Evolutionary conservation across 2,113 vertebrate genomes (phyloP).

Genomic region (Vireo altiloquus): DNA sequence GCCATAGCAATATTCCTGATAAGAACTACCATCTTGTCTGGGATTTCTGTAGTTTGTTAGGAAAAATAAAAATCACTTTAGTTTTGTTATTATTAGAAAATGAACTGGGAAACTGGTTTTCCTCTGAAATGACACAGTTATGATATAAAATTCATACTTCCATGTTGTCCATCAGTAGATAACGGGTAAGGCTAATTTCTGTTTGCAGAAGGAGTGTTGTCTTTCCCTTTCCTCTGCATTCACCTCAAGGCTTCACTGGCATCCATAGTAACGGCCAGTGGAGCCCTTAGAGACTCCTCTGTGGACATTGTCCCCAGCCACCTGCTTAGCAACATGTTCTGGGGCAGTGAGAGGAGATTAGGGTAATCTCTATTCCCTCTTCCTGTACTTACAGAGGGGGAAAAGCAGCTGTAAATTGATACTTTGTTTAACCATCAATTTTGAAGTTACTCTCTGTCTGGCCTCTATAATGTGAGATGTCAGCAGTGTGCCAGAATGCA

Average conservation of each 20-base stretch:
- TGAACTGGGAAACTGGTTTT: neutral
- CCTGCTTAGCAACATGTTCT: slow-evolving; percentile 67
- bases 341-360: slow-evolving; percentile 34
- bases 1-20: neutral
- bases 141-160: neutral
- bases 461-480: neutral
- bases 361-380: neutral
- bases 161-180: neutral
- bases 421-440: slow-evolving; percentile 25
- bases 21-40: neutral
- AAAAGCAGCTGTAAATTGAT: neutral
- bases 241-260: slow-evolving; percentile 30
- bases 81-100: neutral
- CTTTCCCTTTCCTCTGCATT: neutral
- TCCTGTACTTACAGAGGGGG: neutral
- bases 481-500: neutral
- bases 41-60: neutral
- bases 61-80: neutral
- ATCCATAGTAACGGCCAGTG: slow-evolving; percentile 41
- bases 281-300: slow-evolving; percentile 35
- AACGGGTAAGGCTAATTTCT: neutral
- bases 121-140: neutral
- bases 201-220: neutral
- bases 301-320: neutral
- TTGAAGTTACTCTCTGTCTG: neutral